Conservation (phyloP, 1,140 invertebrate genomes). For the Mercenaria mercenaria region DNA sequence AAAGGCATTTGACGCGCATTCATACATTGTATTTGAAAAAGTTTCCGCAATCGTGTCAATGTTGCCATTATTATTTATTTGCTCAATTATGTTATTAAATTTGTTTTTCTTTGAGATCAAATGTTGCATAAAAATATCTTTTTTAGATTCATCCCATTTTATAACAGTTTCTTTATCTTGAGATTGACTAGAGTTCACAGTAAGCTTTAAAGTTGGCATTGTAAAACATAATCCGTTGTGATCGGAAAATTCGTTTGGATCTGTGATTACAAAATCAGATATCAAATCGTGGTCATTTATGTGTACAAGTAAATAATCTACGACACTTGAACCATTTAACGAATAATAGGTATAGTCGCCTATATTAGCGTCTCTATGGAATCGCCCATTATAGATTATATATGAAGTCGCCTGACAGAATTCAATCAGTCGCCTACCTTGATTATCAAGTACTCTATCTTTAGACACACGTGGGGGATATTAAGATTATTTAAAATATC, state of each 20-base stretch:
- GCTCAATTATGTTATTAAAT: too few relatives aligned
- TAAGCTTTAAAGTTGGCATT: not conserved
- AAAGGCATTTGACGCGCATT: too few relatives aligned
- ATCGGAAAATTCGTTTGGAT: not conserved
- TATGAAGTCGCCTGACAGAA: constrained; percentile 3
- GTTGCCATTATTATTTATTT: too few relatives aligned
- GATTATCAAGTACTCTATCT: not conserved
- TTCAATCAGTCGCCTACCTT: constrained; percentile 32
- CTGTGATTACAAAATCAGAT: not conserved
- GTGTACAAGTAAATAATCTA: constrained; percentile 7
- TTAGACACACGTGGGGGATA: constrained; percentile 5
- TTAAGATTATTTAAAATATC: not conserved
- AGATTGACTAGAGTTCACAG: too few relatives aligned
- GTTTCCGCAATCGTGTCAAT: too few relatives aligned
- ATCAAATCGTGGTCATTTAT: not conserved
- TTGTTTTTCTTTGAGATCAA: not conserved
- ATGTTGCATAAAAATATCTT: too few relatives aligned
- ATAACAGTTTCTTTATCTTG: too few relatives aligned
- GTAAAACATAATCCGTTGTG: not conserved
- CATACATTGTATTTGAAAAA: too few relatives aligned
- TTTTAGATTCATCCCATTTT: too few relatives aligned
- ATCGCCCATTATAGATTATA: not conserved
- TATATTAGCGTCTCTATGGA: constrained; percentile 18
- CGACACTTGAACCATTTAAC: not conserved
- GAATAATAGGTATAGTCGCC: not conserved